phyloP scores from a whole-genome alignment of 2,113 vertebrate species.

The Scomber scombrus region DNA sequence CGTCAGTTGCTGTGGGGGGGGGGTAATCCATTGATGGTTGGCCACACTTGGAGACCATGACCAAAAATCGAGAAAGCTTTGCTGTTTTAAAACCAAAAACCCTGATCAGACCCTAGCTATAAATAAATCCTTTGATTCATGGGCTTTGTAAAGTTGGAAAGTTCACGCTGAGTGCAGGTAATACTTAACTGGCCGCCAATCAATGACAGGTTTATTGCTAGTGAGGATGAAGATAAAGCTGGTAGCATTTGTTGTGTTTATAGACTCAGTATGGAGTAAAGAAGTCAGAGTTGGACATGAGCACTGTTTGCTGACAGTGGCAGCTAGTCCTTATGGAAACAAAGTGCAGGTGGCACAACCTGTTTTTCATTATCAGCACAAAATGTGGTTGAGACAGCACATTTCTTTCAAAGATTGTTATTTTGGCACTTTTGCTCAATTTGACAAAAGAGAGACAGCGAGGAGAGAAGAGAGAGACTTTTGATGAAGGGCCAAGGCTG shows the following conservation, averaged over 20 bases:
- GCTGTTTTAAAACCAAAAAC: too few species aligned
- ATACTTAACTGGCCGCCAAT: neutral
- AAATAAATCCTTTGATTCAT: too few species aligned
- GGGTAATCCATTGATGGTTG: too few species aligned
- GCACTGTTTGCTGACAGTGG: conserved; percentile 31
- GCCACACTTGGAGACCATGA: too few species aligned
- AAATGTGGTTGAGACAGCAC: conserved; percentile 46
- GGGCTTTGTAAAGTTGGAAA: neutral
- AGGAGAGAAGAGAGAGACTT: conserved; percentile 3
- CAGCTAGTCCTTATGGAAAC: conserved; percentile 44
- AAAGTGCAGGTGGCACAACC: neutral
- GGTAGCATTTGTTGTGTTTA: too few species aligned
- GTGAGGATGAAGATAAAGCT: neutral
- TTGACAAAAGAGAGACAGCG: conserved; percentile 44
- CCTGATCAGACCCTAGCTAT: too few species aligned
- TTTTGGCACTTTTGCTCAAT: conserved; percentile 50
- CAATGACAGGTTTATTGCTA: too few species aligned
- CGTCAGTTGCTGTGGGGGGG: too few species aligned
- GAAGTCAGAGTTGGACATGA: conserved; percentile 13
- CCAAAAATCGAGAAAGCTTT: too few species aligned
- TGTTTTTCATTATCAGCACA: conserved; percentile 61
- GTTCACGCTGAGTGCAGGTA: neutral
- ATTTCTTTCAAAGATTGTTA: conserved; percentile 47
- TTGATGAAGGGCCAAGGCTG: conserved; percentile 16
- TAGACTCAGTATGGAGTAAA: neutral